Evolutionary conservation across 2,888 invertebrate species (phyloP), one percentile per base, ranked within the genome.

Genomic region (Mythimna loreyi): DNA sequence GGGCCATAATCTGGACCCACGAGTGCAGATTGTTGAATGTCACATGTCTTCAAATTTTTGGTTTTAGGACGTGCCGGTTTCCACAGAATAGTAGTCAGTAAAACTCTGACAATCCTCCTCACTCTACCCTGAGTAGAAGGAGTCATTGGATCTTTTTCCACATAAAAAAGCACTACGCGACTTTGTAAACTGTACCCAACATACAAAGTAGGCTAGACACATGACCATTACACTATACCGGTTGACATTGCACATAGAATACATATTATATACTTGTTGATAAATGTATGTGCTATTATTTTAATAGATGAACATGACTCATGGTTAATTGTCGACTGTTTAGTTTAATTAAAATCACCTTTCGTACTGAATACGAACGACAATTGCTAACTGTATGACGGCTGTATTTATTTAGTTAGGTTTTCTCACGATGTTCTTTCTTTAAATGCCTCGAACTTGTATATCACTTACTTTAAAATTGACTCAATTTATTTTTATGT

Each of bases 221-320:
- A 55, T 8, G 11, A 19, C 7, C 19, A 49, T 62, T 62, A 55
- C 49, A 62, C 56, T 56, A 25, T 61, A 71, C 70, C 61, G 60
- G 77, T 77, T 76, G 77, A 65, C 77, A 72, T 68, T 77, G 67
- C 28, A 50, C 45, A 25, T 73, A 73, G n/a, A 45, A 49, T 43
- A 55, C 36, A 3, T 33, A 43, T n/a, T n/a, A n/a, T 36, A 50
- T 11, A 6, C 28, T 47, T 57, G 19, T 36, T 28, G 21, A 33
- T 36, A 53, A 11, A 50, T n/a, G 28, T 67, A 21, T n/a, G 45
- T 33, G 16, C 50, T 64, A 71, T 59, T 62, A 62, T 55, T 66
- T 65, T 75, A 76, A 76, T 74, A 2, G 21, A 23, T 67, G 55
- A 13, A 56, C 62, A 43, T 75, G 71, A 76, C 9, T 62, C 76